Base-by-base conservation (phyloP, 92 coral and sea anemone species). In the Epizoanthus stellaris region DNA sequence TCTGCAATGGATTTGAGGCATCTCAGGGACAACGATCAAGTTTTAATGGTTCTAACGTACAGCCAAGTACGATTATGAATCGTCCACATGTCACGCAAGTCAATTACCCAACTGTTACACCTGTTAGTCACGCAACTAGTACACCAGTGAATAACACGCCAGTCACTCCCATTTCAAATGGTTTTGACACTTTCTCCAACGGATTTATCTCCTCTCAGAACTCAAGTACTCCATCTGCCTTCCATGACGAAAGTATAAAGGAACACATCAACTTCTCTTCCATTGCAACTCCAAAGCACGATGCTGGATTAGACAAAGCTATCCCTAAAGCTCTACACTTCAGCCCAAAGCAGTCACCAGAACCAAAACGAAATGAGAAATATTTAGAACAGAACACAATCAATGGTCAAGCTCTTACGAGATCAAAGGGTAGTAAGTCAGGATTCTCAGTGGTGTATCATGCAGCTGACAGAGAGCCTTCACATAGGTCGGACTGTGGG, bases 191-290 rank as follows among this genome's bases (percentile, higher is more conserved):
- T 52, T 73, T 73, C 0, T 23, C 67, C 23, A 14, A 54, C 59
- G 64, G 43, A 57, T 75, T 75, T 57, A 0, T 9, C 3, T 2
- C 56, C 56, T 52, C 56, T 52, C 56, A 52, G 12, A 52, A 10
- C 56, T 34, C 80, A 4, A 77, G 82, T 11, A 77, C 82, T 42
- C 70, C 70, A 60, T 34, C 82, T 77, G 16, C 40, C 38, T 79
- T 79, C 25, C 64, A 39, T 12, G 83, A 63, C 15, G 83, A 79
- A 79, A 79, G 71, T 5, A 25, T 64, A 43, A 21, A 64, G 15
- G 82, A 77, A 10, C 71, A 77, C 36, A 77, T 62, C 10, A 62
- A 62, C 13, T 77, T 77, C 16, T 59, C 10, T n/a, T 21, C 58
- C 15, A 54, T 45, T 79, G 53, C 61, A 43, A 45, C 70, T 42